Evolutionary conservation across 2,888 invertebrate genomes (phyloP), one percentile per base, ranked within the genome.

Genomic region (Ormyrus pomaceus): DNA sequence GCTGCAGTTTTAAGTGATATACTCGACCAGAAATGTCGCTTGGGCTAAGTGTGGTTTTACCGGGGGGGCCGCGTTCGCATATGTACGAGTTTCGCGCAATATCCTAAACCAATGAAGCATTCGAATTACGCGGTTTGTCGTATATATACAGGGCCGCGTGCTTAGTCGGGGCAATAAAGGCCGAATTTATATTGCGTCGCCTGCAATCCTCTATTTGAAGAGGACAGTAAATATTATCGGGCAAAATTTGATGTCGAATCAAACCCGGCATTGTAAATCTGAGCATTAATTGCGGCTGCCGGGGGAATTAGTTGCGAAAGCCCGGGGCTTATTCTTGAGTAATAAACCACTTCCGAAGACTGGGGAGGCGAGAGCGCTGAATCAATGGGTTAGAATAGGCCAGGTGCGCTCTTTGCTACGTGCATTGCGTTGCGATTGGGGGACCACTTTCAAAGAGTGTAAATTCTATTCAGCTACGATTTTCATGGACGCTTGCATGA

Each of bases 221-320:
- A 59, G 50, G 58, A 59, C 58, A 51, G 59, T 68, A 59, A 75
- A 75, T 51, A 34, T 51, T 51, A 51, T 10, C 45, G 34, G 1
- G 46, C 34, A 66, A 66, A 51, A 50, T 68, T 74, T 11, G 50
- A 58, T 51, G 59, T n/a, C 58, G 48, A 66, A 75, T 50, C 59
- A 66, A 66, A 75, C 58, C 51, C 19, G 4, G 0, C 19, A 55
- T n/a, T 65, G 56, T 73, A 73, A 64, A 73, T 73, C 73, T 45
- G 11, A 0, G 55, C 55, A 13, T 68, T 55, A 34, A 68, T 48
- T 65, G 48, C 48, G 48, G 50, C n/a, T 9, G 3, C 45, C 7
- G 7, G 34, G 7, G 50, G 66, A 19, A 13, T 5, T n/a, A 65
- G 34, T 50, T 34, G 48, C 13, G 19, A 45, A 62, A 46, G 46